A percentile compares a stretch with the other conserved stretches of the same genome.
These are phyloP conservation scores for Philaenus spumarius DNA, from an alignment of 1,140 invertebrate genomes.

Conservation along the genomic window DNA sequence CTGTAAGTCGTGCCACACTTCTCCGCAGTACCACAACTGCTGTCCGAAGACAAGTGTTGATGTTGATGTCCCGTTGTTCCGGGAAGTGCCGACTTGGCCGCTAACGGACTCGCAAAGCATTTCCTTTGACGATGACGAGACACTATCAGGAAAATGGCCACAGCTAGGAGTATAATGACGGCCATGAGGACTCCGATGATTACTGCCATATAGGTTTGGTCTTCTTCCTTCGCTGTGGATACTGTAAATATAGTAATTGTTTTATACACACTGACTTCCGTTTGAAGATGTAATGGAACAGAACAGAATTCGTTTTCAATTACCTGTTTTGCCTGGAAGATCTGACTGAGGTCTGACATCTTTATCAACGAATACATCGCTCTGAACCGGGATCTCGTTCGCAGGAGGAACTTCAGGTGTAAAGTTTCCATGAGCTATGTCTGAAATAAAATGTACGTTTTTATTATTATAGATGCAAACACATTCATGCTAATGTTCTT, in stretches of 20 bases:
- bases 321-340: constrained; percentile 26
- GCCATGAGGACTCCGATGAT: constrained; percentile 73
- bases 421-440: constrained; percentile 66
- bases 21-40: constrained; percentile 46
- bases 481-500: too few species aligned
- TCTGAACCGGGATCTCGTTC: constrained; percentile 38
- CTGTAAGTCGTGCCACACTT: constrained; percentile 34
- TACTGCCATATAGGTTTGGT: constrained; percentile 70
- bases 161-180: constrained; percentile 63
- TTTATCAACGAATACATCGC: constrained; percentile 46
- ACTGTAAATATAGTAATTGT: constrained; percentile 35
- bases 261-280: not conserved
- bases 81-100: constrained; percentile 45
- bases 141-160: constrained; percentile 69
- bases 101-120: constrained; percentile 63
- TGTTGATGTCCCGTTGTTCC: constrained; percentile 30
- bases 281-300: not conserved
- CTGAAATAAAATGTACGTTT: constrained; percentile 40
- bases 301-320: not conserved
- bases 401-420: constrained; percentile 48
- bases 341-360: constrained; percentile 36
- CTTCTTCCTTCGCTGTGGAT: constrained; percentile 59
- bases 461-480: too few species aligned
- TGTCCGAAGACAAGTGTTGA: constrained; percentile 40
- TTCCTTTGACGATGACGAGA: constrained; percentile 70